These are phyloP conservation scores for Anarhynchus alexandrinus DNA, from an alignment of 2,113 vertebrate species.

Conservation along the genomic window DNA sequence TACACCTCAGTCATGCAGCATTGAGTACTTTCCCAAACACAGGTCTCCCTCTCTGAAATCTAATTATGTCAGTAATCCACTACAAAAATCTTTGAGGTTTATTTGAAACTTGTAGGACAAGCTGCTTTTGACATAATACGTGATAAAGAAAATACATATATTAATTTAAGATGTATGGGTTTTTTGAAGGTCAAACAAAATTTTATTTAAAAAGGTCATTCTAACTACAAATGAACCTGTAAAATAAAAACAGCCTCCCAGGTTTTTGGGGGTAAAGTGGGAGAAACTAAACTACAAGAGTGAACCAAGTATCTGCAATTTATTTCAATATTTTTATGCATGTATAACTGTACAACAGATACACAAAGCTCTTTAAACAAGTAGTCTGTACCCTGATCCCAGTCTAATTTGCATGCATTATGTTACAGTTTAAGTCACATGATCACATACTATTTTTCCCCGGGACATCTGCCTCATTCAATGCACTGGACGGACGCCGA, in stretches of 20 bases:
- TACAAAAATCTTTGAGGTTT: neutral
- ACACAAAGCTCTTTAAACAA: neutral
- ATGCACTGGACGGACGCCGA: rapidly evolving
- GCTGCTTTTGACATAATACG: neutral
- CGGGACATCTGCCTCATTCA: neutral
- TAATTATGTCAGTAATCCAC: neutral
- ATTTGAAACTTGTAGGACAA: neutral
- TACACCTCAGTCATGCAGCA: neutral
- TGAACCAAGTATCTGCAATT: neutral
- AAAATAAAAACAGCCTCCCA: neutral
- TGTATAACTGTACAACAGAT: neutral
- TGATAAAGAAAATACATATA: neutral
- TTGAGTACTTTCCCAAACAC: neutral
- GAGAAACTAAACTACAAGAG: neutral
- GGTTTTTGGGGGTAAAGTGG: neutral
- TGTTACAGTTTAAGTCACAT: neutral
- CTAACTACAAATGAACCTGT: neutral
- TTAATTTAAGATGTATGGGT: neutral
- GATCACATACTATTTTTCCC: neutral
- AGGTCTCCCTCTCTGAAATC: neutral
- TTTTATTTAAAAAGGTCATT: neutral
- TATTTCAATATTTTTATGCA: neutral
- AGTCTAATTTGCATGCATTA: neutral
- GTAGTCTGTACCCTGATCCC: neutral
- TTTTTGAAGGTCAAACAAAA: neutral